Evolutionary conservation across 2,888 invertebrate species (phyloP).

Genomic region (Sinopyrophorus schimmeli): DNA sequence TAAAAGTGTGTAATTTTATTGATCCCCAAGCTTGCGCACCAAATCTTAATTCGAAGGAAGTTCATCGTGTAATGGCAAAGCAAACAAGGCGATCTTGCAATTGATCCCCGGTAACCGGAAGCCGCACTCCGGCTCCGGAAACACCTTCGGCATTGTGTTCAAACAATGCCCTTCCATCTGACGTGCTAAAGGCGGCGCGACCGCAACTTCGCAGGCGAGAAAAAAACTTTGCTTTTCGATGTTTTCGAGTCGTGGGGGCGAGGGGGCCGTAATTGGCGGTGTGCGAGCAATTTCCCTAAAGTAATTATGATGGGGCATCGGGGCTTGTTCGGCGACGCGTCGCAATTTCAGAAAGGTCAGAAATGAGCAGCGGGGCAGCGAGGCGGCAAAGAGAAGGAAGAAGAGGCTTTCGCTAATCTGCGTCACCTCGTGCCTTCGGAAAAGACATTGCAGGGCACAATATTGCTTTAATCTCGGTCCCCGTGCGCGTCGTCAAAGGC

Average conservation of each 20-base stretch:
- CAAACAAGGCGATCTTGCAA: constrained; percentile 49
- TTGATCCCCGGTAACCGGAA: constrained; percentile 48
- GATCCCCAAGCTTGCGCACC: too few relatives aligned
- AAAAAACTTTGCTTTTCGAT: constrained; percentile 3
- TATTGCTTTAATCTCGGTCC: constrained; percentile 49
- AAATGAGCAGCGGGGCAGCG: constrained; percentile 34
- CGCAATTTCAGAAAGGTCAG: constrained; percentile 28
- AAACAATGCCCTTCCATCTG: constrained; percentile 35
- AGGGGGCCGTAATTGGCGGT: constrained; percentile 7
- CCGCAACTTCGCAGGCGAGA: constrained; percentile 5
- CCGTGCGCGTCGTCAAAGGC: constrained; percentile 43
- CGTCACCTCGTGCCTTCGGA: constrained; percentile 39
- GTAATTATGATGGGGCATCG: constrained; percentile 6
- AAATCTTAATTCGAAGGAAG: too few relatives aligned
- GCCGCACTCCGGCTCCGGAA: constrained; percentile 43
- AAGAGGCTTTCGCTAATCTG: constrained; percentile 36
- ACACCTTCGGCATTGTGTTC: constrained; percentile 44
- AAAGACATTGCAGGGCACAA: constrained; percentile 48
- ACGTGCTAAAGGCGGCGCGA: too few relatives aligned
- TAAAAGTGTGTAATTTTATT: too few relatives aligned
- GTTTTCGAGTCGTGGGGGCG: background rate
- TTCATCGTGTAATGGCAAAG: constrained; percentile 45
- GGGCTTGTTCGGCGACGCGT: background rate
- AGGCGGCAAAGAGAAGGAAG: too few relatives aligned
- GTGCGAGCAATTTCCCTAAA: constrained; percentile 10